Evolutionary conservation across 2,888 invertebrate genomes (phyloP).

Genomic region (Rhorus exstirpatorius): DNA sequence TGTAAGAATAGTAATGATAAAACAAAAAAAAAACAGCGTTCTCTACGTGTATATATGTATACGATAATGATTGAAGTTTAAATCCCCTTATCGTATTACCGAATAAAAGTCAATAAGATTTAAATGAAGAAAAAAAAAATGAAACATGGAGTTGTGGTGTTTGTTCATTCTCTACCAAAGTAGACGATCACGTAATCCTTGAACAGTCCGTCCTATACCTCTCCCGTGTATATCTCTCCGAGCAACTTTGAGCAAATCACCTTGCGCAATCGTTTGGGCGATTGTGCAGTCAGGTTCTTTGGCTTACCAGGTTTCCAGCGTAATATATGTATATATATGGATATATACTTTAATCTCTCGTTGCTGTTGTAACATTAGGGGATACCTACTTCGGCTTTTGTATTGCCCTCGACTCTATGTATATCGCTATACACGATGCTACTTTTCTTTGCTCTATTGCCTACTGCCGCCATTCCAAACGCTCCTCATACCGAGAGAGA

Average conservation of each 20-base stretch:
- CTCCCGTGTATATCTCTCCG: conserved; percentile 30
- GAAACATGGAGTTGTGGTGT: conserved; percentile 14
- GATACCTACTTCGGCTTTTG: conserved; percentile 3
- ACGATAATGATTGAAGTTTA: conserved; percentile 28
- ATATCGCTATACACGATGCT: background rate
- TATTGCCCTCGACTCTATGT: background rate
- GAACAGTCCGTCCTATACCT: conserved; percentile 45
- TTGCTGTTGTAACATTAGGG: conserved; percentile 7
- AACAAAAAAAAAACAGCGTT: background rate
- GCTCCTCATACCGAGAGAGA: conserved; percentile 32
- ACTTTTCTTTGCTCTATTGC: background rate
- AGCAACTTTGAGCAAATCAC: conserved; percentile 17
- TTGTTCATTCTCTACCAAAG: conserved; percentile 32
- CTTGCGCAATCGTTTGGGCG: conserved; percentile 60
- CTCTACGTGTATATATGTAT: background rate
- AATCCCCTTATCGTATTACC: conserved; percentile 46
- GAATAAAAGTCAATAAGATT: conserved; percentile 63
- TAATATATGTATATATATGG: background rate
- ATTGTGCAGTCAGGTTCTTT: conserved; percentile 34
- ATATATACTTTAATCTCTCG: background rate
- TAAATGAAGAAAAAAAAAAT: conserved; percentile 28
- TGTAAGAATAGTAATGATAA: no score
- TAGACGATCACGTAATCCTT: conserved; percentile 56
- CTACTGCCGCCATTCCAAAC: background rate
- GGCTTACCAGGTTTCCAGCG: conserved; percentile 42